These are phyloP conservation scores for Leptinotarsa texana DNA, from an alignment of 1,140 invertebrate species.

Conservation along the genomic window DNA sequence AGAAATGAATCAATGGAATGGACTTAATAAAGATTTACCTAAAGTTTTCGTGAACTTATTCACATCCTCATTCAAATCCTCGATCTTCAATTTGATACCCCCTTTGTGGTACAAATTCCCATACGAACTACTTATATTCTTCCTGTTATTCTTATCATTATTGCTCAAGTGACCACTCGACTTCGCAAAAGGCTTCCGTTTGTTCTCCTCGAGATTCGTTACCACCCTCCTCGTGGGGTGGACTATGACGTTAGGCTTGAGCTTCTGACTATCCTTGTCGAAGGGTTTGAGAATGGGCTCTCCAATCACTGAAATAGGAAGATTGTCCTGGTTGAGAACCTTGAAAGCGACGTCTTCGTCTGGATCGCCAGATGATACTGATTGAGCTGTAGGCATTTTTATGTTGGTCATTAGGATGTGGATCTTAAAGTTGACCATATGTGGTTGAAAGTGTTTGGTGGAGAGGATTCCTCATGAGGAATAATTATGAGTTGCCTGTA, in stretches of 20 bases:
- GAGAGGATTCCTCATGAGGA: background rate
- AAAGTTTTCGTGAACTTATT: constrained; percentile 61
- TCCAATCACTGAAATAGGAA: constrained; percentile 49
- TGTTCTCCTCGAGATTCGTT: constrained; percentile 48
- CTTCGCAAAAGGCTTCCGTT: constrained; percentile 50
- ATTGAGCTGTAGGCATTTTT: background rate
- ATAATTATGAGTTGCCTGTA: background rate
- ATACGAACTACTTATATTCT: constrained; percentile 56
- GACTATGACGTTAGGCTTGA: constrained; percentile 59
- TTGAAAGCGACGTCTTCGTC: constrained; percentile 58
- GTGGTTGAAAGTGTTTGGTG: background rate
- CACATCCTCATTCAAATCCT: constrained; percentile 46
- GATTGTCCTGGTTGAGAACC: constrained; percentile 57
- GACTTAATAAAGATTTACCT: background rate
- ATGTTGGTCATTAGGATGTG: constrained; percentile 1
- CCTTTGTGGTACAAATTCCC: constrained; percentile 52
- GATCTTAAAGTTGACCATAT: background rate
- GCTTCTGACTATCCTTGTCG: constrained; percentile 46
- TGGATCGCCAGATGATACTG: constrained; percentile 33
- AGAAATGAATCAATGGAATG: no score
- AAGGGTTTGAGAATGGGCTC: constrained; percentile 53
- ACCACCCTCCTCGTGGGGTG: constrained; percentile 56
- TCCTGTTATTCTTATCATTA: constrained; percentile 41
- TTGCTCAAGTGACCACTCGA: constrained; percentile 48
- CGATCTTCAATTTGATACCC: constrained; percentile 46